Conservation (phyloP, 2,113 vertebrate genomes). For the Menidia beryllina region DNA sequence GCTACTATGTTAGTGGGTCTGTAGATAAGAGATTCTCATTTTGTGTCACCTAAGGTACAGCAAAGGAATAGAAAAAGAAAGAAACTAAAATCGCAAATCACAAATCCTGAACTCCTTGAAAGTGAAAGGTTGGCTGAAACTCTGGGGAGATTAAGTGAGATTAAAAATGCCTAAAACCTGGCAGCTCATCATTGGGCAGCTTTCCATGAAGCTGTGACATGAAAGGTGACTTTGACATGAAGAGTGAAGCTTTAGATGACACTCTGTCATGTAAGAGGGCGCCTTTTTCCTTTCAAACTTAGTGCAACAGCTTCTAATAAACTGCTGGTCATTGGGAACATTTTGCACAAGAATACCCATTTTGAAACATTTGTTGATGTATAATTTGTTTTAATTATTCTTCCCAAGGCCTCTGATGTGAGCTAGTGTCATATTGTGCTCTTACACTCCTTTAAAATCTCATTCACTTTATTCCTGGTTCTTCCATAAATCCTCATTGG, state of each 20-base stretch:
- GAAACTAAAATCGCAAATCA: slow-evolving; percentile 67
- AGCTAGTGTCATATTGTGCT: background rate
- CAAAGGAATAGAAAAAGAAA: slow-evolving; percentile 17
- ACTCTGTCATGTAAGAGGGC: slow-evolving; percentile 55
- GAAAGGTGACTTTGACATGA: slow-evolving; percentile 80
- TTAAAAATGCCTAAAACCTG: slow-evolving; percentile 83
- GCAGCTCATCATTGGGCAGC: slow-evolving; percentile 74
- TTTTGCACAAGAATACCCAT: background rate
- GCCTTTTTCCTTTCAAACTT: slow-evolving; percentile 6
- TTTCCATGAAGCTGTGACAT: slow-evolving; percentile 75
- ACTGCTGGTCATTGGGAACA: background rate
- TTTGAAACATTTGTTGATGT: background rate
- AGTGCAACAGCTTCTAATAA: slow-evolving; percentile 1
- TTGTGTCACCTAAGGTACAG: slow-evolving; percentile 42
- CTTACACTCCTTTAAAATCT: slow-evolving; percentile 9
- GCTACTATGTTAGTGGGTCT: background rate
- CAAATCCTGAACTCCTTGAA: slow-evolving; percentile 74
- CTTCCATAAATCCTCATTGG: slow-evolving; percentile 37
- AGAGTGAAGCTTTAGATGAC: slow-evolving; percentile 53
- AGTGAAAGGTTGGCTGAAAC: slow-evolving; percentile 75
- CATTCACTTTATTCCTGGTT: slow-evolving; percentile 24
- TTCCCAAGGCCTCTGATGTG: background rate
- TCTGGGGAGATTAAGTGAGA: slow-evolving; percentile 81
- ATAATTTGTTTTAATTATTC: background rate
- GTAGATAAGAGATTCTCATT: slow-evolving; percentile 17